A percentile compares a stretch with the other conserved stretches of the same genome.
Conservation (phyloP, 2,888 invertebrate genomes). For the Eupithecia subumbrata region DNA sequence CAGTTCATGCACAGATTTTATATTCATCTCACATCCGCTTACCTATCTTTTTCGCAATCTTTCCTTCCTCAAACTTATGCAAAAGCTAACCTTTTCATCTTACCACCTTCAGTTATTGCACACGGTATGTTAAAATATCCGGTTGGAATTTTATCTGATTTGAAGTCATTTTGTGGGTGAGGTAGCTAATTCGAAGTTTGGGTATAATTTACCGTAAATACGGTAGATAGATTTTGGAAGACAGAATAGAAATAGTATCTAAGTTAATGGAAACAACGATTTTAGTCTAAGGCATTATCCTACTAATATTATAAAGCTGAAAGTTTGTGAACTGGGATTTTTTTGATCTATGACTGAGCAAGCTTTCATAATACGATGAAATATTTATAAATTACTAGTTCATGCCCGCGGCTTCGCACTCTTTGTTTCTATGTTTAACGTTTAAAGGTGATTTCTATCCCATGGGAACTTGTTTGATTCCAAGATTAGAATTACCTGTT, state of each 20-base stretch:
- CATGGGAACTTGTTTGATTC: too few species aligned
- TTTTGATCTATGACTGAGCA: too few species aligned
- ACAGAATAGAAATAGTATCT: neutral
- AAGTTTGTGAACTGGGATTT: too few species aligned
- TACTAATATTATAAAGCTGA: too few species aligned
- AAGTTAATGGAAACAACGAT: neutral
- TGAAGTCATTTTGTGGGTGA: slow-evolving; percentile 25
- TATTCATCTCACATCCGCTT: slow-evolving; percentile 44
- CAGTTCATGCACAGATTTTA: slow-evolving; percentile 38
- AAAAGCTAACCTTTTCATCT: slow-evolving; percentile 36
- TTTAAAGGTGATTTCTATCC: too few species aligned
- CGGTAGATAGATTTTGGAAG: slow-evolving; percentile 21
- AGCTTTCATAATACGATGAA: too few species aligned
- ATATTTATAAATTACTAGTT: too few species aligned
- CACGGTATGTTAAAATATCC: slow-evolving; percentile 32
- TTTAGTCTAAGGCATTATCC: neutral
- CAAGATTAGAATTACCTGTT: too few species aligned
- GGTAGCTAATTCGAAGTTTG: slow-evolving; percentile 19
- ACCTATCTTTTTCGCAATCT: slow-evolving; percentile 47
- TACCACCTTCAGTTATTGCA: slow-evolving; percentile 30
- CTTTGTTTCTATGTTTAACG: too few species aligned
- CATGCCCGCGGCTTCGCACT: too few species aligned
- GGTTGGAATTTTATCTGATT: slow-evolving; percentile 27
- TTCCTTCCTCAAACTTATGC: slow-evolving; percentile 43
- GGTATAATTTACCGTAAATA: slow-evolving; percentile 18